These are phyloP conservation scores for Paedocypris sp. DNA, from an alignment of 2,113 vertebrate species.

Conservation along the genomic window DNA sequence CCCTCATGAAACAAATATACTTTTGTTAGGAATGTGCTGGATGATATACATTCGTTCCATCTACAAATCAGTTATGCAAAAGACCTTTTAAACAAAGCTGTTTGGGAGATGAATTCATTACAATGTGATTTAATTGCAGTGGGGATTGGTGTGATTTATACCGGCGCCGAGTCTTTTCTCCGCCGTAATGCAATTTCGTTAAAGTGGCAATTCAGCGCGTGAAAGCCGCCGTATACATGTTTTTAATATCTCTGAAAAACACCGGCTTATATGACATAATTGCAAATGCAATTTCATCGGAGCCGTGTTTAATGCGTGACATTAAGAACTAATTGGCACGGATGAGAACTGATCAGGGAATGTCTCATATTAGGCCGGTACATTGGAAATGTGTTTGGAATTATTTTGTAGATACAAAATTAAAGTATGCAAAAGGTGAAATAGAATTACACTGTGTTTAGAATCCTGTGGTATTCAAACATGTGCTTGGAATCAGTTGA, in stretches of 20 bases:
- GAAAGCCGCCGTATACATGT: neutral
- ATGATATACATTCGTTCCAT: too few relatives aligned
- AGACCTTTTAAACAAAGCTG: neutral
- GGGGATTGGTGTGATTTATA: neutral
- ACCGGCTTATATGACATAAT: neutral
- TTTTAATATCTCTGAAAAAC: neutral
- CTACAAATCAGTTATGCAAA: neutral
- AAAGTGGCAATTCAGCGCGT: neutral
- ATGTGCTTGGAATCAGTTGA: too few relatives aligned
- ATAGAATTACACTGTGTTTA: too few relatives aligned
- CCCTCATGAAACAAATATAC: too few relatives aligned
- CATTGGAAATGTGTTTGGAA: neutral
- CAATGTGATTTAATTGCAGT: neutral
- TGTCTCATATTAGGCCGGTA: neutral
- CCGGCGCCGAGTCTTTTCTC: neutral
- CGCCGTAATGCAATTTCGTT: neutral
- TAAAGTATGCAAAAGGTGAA: too few relatives aligned
- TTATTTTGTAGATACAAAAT: too few relatives aligned
- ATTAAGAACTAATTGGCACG: conserved; percentile 3
- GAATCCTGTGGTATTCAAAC: too few relatives aligned
- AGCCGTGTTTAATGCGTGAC: neutral
- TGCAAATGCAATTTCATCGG: neutral
- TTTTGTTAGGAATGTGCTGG: too few relatives aligned
- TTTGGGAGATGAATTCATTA: neutral
- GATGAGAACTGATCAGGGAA: neutral